Evolutionary conservation across 2,113 vertebrate genomes (phyloP).

Genomic region (Tragelaphus buxtoni): DNA sequence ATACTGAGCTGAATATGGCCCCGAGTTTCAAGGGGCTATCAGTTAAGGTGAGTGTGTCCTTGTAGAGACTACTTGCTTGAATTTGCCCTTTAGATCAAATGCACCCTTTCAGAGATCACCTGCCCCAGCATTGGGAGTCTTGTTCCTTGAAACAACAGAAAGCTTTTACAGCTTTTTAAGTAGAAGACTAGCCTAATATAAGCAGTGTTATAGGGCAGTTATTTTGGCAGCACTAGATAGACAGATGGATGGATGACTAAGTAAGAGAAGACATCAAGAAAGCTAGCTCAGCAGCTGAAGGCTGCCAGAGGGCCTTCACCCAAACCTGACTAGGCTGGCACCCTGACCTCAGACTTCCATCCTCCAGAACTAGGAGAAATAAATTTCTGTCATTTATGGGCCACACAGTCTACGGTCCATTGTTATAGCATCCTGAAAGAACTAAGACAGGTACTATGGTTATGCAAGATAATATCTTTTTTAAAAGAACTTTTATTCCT

Average conservation of each 20-base stretch:
- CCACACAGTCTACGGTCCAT: not conserved
- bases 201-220: not conserved
- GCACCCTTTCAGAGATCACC: not conserved
- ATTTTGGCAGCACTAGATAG: not conserved
- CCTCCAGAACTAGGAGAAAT: not conserved
- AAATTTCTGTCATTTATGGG: not conserved
- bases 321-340: not conserved
- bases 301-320: not conserved
- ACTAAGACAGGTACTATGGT: not conserved
- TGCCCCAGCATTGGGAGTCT: not conserved
- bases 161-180: not conserved
- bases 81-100: not conserved
- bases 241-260: not conserved
- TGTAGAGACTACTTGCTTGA: not conserved
- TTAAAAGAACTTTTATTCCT: not conserved
- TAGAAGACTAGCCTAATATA: not conserved
- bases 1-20: not conserved
- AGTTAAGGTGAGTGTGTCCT: not conserved
- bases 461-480: not conserved
- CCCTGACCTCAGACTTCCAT: not conserved
- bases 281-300: not conserved
- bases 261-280: not conserved
- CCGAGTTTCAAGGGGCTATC: not conserved
- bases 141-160: not conserved
- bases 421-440: not conserved